Evolutionary conservation across 2,113 vertebrate species (phyloP), one percentile per base, ranked within the genome.

Genomic region (Myodes glareolus): DNA sequence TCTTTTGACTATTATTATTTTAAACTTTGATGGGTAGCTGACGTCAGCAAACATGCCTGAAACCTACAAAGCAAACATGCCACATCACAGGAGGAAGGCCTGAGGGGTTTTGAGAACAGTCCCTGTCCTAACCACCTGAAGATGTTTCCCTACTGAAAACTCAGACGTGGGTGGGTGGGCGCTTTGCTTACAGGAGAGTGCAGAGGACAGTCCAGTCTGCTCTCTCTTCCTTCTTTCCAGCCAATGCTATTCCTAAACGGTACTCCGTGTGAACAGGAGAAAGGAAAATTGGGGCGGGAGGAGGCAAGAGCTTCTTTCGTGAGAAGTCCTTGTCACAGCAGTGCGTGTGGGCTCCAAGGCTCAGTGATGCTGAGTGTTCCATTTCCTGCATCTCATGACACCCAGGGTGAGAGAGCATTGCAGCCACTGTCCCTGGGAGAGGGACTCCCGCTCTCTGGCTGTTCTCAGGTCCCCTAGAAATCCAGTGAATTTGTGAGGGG

Each of bases 11-110:
- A 16, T 42, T 97, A 72, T 97, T 95, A 63, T 97, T 97, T 97
- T 97, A 98, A 97, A 96, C 90, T 92, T 89, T 67, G 90, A 98
- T 0, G 31, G 89, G 88, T 90, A 94, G 94, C 93, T 96, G 97
- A 97, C 73, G 81, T 91, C 95, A 98, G 98, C 97, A 97, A 91
- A 92, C 92, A 75, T 85, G 85, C 96, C 93, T 86, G 94, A 91
- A 98, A 96, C 94, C 97, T 94, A 95, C 97, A 97, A 98, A 98
- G 96, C 94, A 85, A 97, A 94, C 78, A 14, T n/a, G 96, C 86
- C 92, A 91, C 31, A 1, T 97, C 92, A 85, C 3, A 98, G 93
- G 95, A 95, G 97, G 91, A 96, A 97, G 92, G 94, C 81, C 89
- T 85, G 70, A 67, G 58, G 65, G 45, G 47, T 89, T 85, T 84